phyloP scores from a whole-genome alignment of 1,140 invertebrate genomes.

The Venturia canescens region DNA sequence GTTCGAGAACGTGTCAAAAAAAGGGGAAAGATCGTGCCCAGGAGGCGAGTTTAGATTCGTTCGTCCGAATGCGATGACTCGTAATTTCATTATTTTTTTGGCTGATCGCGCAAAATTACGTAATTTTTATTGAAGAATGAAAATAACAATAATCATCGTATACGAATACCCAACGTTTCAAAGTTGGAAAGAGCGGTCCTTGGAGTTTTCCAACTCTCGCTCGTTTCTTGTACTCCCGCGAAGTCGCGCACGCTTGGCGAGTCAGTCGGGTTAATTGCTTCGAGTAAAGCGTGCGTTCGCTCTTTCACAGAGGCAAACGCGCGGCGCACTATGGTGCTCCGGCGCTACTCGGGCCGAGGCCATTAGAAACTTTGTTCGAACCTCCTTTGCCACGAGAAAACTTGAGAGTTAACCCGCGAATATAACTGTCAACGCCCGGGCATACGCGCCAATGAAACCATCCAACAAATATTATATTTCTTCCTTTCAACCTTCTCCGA shows the following conservation, averaged over 20 bases:
- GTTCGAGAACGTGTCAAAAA: too few relatives aligned
- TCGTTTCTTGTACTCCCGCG: conserved; percentile 34
- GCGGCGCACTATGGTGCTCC: not conserved
- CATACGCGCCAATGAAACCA: not conserved
- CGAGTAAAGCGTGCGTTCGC: conserved; percentile 20
- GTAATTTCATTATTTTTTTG: too few relatives aligned
- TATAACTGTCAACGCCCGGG: conserved; percentile 23
- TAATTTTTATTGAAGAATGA: too few relatives aligned
- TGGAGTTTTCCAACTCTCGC: not conserved
- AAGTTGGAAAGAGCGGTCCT: too few relatives aligned
- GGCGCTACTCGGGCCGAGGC: not conserved
- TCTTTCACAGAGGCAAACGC: not conserved
- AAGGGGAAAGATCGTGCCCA: too few relatives aligned
- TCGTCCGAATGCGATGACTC: too few relatives aligned
- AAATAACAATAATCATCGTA: too few relatives aligned
- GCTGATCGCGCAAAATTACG: too few relatives aligned
- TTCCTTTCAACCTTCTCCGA: not conserved
- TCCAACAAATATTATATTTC: conserved; percentile 12
- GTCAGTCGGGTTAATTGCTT: conserved; percentile 36
- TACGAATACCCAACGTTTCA: too few relatives aligned
- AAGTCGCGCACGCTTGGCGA: conserved; percentile 48
- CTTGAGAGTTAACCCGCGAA: conserved; percentile 3
- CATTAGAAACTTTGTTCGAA: conserved; percentile 38
- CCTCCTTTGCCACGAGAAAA: conserved; percentile 33
- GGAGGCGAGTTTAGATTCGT: too few relatives aligned